Conservation (phyloP, 1,140 invertebrate species). For the Stenopsyche tienmushanensis region DNA sequence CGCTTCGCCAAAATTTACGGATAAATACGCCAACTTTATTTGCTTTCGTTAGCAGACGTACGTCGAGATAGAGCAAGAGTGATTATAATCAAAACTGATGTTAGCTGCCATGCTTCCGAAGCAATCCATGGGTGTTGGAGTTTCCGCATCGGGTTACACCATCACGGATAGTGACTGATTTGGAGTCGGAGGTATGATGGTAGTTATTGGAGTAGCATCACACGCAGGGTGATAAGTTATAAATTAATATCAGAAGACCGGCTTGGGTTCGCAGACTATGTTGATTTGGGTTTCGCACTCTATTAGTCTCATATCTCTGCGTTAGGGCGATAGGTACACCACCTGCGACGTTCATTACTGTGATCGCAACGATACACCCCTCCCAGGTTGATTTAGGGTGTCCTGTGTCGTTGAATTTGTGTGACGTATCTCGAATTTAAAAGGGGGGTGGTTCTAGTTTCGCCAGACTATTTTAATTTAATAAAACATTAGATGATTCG, state of each 20-base stretch:
- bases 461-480: too few species aligned
- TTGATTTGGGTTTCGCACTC: slow-evolving; percentile 31
- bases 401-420: background rate
- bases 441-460: too few species aligned
- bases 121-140: background rate
- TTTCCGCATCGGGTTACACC: background rate
- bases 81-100: too few species aligned
- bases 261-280: background rate
- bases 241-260: slow-evolving; percentile 23
- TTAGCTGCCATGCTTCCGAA: too few species aligned
- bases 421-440: too few species aligned
- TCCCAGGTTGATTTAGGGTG: background rate
- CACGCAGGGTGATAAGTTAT: slow-evolving; percentile 3
- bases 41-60: too few species aligned
- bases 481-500: too few species aligned
- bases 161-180: background rate
- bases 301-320: slow-evolving; percentile 18
- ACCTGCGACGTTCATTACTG: slow-evolving; percentile 8
- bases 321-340: background rate
- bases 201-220: too few species aligned
- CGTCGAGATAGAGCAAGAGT: too few species aligned
- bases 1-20: too few species aligned
- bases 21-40: too few species aligned
- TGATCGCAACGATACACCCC: background rate
- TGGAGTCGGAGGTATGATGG: background rate